Conservation (phyloP, 2,797 vertebrate genomes). For the Pangasius mekongensis region DNA sequence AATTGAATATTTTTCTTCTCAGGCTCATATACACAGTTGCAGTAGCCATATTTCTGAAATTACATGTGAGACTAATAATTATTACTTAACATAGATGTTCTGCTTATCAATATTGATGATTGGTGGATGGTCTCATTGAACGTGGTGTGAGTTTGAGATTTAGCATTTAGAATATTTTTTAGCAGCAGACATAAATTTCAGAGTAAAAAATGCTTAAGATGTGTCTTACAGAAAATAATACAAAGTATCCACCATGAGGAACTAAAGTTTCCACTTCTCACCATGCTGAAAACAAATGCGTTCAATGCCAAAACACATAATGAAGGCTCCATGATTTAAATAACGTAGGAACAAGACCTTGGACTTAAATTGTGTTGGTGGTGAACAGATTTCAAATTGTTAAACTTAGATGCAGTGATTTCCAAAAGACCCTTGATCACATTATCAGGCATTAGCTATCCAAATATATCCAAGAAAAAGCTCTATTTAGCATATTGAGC, state of each 20-base stretch:
- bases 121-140: not conserved
- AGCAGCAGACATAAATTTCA: not conserved
- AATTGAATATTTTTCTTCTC: not conserved
- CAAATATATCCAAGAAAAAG: not conserved
- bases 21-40: not conserved
- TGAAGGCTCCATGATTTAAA: too few species aligned
- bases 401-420: not conserved
- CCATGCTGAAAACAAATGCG: not conserved
- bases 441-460: not conserved
- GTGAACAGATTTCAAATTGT: not conserved
- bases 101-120: not conserved
- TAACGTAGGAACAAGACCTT: not conserved
- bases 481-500: not conserved
- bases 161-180: not conserved
- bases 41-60: not conserved
- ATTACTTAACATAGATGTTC: not conserved
- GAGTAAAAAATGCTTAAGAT: not conserved
- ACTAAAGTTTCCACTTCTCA: not conserved
- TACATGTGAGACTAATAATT: not conserved
- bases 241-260: not conserved
- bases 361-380: not conserved
- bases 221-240: not conserved
- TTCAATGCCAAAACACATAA: not conserved
- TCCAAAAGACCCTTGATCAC: not conserved
- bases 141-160: not conserved